These are phyloP conservation scores for Catharus bicknelli DNA, from an alignment of 2,113 vertebrate genomes.

Conservation along the genomic window DNA sequence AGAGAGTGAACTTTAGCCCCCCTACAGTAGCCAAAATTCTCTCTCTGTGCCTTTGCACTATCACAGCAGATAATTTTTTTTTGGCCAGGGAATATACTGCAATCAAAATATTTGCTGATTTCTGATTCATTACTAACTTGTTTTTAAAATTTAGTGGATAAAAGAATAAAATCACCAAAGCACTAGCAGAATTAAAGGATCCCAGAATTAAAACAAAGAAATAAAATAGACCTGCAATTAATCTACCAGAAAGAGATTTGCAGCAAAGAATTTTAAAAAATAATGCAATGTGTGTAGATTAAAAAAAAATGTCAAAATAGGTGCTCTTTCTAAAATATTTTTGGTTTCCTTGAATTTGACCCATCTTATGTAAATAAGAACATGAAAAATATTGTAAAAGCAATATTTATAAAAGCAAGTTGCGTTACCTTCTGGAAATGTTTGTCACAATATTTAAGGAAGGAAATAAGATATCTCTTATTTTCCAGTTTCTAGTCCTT, in stretches of 20 bases:
- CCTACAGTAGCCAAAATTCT: neutral
- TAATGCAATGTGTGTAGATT: neutral
- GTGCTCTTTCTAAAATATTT: neutral
- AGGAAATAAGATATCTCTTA: conserved; percentile 23
- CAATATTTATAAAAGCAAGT: neutral
- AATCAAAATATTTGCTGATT: neutral
- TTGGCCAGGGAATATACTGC: neutral
- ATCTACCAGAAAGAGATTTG: neutral
- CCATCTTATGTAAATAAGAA: neutral
- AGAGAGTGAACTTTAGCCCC: neutral
- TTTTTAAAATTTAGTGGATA: neutral
- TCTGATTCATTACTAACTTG: neutral
- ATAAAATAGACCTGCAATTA: neutral
- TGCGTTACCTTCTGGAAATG: conserved; percentile 18
- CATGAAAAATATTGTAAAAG: conserved; percentile 7
- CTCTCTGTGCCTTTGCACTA: neutral
- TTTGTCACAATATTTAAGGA: conserved; percentile 4
- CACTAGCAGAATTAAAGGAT: neutral
- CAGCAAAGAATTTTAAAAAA: neutral
- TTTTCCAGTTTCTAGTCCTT: neutral
- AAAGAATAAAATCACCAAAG: neutral
- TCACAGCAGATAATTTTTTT: neutral
- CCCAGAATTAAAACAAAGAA: neutral
- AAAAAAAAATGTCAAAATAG: neutral
- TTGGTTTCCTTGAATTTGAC: neutral